Conservation (phyloP, 2,113 vertebrate genomes). For the Oncorhynchus keta region DNA sequence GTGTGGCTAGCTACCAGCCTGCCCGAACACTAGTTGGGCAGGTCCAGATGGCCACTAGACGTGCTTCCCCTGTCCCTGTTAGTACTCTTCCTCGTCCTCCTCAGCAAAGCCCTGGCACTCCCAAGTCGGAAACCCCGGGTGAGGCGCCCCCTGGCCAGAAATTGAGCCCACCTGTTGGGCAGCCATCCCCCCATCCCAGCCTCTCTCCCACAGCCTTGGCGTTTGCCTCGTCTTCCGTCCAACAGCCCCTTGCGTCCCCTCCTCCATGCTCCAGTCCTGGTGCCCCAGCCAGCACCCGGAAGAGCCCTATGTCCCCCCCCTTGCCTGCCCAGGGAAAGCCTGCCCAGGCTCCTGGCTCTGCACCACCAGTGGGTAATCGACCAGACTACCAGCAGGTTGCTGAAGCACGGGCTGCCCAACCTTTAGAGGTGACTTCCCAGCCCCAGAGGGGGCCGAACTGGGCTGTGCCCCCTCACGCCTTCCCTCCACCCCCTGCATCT, state of each 20-base stretch:
- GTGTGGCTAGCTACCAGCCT: constrained; percentile 71
- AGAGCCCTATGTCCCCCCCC: constrained; percentile 80
- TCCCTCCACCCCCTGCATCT: constrained; percentile 36
- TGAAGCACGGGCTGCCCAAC: constrained; percentile 71
- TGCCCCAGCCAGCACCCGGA: constrained; percentile 71
- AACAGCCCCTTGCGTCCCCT: constrained; percentile 76
- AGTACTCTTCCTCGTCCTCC: constrained; percentile 47
- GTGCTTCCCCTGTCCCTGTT: constrained; percentile 67
- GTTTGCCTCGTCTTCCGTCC: no score
- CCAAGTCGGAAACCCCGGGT: constrained; percentile 74
- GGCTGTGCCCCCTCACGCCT: constrained; percentile 31
- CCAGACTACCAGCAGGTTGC: constrained; percentile 76
- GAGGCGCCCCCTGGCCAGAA: constrained; percentile 65
- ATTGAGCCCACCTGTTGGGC: constrained; percentile 61
- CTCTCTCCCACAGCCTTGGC: constrained; percentile 35
- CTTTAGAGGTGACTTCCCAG: constrained; percentile 70
- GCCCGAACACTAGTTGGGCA: constrained; percentile 75
- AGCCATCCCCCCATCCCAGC: constrained; percentile 63
- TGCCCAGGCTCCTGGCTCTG: constrained; percentile 66
- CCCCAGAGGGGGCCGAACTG: constrained; percentile 59
- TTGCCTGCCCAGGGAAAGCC: constrained; percentile 73
- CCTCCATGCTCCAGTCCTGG: constrained; percentile 84
- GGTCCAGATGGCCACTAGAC: constrained; percentile 71
- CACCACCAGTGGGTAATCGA: constrained; percentile 74
- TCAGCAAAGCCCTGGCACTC: constrained; percentile 43